phyloP scores from a whole-genome alignment of 1,140 invertebrate species.

The Pogonomyrmex barbatus region DNA sequence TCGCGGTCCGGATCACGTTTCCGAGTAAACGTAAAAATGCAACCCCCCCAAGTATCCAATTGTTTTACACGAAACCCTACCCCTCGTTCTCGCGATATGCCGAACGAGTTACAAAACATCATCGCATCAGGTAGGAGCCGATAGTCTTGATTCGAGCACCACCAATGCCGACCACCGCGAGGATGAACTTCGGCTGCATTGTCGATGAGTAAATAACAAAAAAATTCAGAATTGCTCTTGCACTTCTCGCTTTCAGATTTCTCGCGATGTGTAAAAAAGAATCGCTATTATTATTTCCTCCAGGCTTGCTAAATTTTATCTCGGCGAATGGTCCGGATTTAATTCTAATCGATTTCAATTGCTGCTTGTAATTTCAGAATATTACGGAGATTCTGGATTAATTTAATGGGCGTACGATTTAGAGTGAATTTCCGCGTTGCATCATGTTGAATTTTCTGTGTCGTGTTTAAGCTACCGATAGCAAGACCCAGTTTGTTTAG shows the following conservation, averaged over 20 bases:
- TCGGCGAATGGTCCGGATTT: not conserved
- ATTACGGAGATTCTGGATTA: not conserved
- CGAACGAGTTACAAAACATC: slow-evolving; percentile 44
- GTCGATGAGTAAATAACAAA: slow-evolving; percentile 49
- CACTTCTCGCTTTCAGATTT: not conserved
- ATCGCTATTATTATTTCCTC: not conserved
- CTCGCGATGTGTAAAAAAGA: not conserved
- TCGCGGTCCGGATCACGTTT: not conserved
- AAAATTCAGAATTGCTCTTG: not conserved
- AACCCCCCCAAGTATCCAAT: slow-evolving; percentile 31
- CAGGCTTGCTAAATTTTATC: not conserved
- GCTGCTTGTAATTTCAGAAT: not conserved
- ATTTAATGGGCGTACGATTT: no score
- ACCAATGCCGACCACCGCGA: not conserved
- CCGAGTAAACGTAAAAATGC: slow-evolving; percentile 14
- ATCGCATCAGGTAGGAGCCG: not conserved
- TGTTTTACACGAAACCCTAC: slow-evolving; percentile 46
- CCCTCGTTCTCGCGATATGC: not conserved
- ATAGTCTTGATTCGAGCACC: not conserved
- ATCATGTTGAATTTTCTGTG: not conserved
- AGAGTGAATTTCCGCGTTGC: not conserved
- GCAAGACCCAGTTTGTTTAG: slow-evolving; percentile 19
- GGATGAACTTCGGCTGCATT: slow-evolving; percentile 33
- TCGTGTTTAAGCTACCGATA: slow-evolving; percentile 7
- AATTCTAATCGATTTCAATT: not conserved